These are phyloP conservation scores for Scophthalmus maximus DNA, from an alignment of 2,113 vertebrate genomes.

Conservation along the genomic window DNA sequence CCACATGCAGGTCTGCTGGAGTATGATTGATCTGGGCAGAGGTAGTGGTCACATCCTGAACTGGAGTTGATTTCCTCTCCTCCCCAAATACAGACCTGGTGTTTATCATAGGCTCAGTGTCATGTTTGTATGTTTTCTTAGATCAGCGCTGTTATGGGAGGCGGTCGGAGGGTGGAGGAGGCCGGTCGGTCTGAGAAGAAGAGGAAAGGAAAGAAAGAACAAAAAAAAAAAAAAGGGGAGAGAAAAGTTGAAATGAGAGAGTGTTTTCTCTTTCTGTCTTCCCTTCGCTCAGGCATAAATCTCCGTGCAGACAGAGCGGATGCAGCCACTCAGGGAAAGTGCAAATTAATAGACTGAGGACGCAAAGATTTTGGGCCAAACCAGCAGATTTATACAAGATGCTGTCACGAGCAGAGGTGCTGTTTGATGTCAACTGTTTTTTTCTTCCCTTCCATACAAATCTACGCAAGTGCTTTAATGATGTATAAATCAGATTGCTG, in stretches of 20 bases:
- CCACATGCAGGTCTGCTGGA: slow-evolving; percentile 72
- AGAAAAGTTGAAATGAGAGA: slow-evolving; percentile 73
- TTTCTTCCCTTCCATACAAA: slow-evolving; percentile 3
- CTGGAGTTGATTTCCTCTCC: slow-evolving; percentile 83
- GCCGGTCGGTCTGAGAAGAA: slow-evolving; percentile 47
- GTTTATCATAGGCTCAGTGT: slow-evolving; percentile 84
- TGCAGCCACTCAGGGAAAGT: slow-evolving; percentile 75
- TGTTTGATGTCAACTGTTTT: slow-evolving; percentile 27
- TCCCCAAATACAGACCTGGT: slow-evolving; percentile 81
- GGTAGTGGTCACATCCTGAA: slow-evolving; percentile 85
- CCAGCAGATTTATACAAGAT: slow-evolving; percentile 39
- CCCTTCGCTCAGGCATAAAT: slow-evolving; percentile 72
- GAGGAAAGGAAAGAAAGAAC: slow-evolving; percentile 30
- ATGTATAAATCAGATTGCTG: not conserved
- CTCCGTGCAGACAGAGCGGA: slow-evolving; percentile 72
- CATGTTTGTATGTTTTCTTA: slow-evolving; percentile 85
- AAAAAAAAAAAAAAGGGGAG: slow-evolving; percentile 39
- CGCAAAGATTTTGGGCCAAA: slow-evolving; percentile 35
- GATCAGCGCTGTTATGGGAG: slow-evolving; percentile 74
- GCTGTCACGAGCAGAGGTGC: slow-evolving; percentile 16
- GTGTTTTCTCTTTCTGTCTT: slow-evolving; percentile 58
- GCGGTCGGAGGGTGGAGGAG: slow-evolving; percentile 55
- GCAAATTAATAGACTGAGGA: slow-evolving; percentile 76
- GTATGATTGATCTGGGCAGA: slow-evolving; percentile 84
- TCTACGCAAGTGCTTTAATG: not conserved